Conservation (phyloP, 2,797 vertebrate genomes). For the Crax fasciolata region DNA sequence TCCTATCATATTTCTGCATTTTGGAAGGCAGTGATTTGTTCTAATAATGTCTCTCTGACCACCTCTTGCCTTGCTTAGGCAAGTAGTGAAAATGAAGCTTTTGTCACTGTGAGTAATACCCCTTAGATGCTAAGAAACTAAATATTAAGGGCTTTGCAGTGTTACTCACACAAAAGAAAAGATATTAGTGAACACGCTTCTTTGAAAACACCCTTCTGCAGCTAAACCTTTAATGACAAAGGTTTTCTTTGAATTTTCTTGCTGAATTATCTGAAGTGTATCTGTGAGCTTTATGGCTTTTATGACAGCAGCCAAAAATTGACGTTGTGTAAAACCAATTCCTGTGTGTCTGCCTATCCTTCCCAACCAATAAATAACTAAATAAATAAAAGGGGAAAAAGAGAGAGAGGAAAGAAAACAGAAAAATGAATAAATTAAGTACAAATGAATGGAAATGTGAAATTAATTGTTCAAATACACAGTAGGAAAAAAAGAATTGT, state of each 20-base stretch:
- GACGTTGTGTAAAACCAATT: background rate
- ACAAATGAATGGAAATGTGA: slow-evolving; percentile 33
- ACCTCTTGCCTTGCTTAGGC: slow-evolving; percentile 9
- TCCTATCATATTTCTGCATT: background rate
- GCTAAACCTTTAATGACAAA: slow-evolving; percentile 63
- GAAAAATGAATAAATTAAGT: background rate
- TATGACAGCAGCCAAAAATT: background rate
- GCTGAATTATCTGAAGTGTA: slow-evolving; percentile 22
- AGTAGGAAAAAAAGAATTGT: background rate
- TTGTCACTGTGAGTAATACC: slow-evolving; percentile 49
- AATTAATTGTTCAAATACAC: background rate
- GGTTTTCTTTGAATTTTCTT: slow-evolving; percentile 13
- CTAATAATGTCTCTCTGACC: background rate
- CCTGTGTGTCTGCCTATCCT: background rate
- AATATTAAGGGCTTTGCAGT: slow-evolving; percentile 50
- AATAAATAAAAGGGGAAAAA: background rate
- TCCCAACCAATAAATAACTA: background rate
- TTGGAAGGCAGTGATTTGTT: background rate
- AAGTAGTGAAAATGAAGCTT: slow-evolving; percentile 21
- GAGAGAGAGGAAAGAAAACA: too few relatives aligned
- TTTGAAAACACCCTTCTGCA: slow-evolving; percentile 62
- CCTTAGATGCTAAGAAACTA: slow-evolving; percentile 39
- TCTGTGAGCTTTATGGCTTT: slow-evolving; percentile 18
- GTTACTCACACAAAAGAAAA: slow-evolving; percentile 54
- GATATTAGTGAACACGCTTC: slow-evolving; percentile 34